A percentile compares a stretch with the other conserved stretches of the same genome.
phyloP scores from a whole-genome alignment of 1,140 invertebrate species.

The Heterodera schachtii region DNA sequence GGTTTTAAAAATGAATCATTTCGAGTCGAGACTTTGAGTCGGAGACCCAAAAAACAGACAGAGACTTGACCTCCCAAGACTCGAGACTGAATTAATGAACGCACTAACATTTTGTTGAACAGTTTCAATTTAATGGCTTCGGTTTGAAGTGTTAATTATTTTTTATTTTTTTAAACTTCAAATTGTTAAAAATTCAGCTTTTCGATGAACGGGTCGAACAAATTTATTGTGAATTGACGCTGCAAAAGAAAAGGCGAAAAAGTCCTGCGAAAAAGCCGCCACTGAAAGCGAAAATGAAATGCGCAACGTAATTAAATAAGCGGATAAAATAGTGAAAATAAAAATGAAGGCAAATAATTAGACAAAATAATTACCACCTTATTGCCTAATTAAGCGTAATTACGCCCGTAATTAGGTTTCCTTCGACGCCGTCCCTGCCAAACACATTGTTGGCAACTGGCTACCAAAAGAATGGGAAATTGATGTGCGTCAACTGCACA shows the following conservation, averaged over 20 bases:
- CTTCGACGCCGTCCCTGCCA: neutral
- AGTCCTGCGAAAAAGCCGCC: neutral
- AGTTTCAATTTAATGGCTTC: too few relatives aligned
- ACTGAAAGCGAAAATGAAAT: constrained; percentile 5
- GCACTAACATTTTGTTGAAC: too few relatives aligned
- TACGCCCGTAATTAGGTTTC: neutral
- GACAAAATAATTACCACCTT: neutral
- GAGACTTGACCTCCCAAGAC: too few relatives aligned
- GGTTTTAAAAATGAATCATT: too few relatives aligned
- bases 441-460: neutral
- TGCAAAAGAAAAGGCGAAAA: neutral
- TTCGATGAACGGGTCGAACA: constrained; percentile 6
- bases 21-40: too few relatives aligned
- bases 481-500: constrained; percentile 15
- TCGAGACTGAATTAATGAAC: too few relatives aligned
- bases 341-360: neutral
- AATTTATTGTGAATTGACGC: constrained; percentile 6
- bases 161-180: too few relatives aligned
- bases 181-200: neutral
- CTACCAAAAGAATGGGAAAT: constrained; percentile 1
- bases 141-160: too few relatives aligned
- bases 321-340: neutral
- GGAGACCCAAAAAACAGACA: too few relatives aligned
- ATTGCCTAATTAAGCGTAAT: neutral
- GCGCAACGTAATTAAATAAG: neutral